Evolutionary conservation across 2,888 invertebrate genomes (phyloP).

Genomic region (Diadegma fenestrale): DNA sequence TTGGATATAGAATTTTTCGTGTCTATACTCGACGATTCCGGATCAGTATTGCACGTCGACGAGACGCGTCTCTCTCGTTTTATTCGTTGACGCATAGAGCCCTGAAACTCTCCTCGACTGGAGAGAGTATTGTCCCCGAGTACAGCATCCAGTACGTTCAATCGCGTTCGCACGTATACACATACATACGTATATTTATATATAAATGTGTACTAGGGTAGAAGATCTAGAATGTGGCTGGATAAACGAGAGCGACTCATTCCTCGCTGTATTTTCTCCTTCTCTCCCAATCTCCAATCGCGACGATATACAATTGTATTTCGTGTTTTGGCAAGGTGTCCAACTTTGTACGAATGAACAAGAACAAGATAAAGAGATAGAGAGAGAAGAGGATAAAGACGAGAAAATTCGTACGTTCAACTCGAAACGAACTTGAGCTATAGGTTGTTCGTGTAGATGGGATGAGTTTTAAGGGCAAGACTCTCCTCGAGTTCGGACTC

Average conservation of each 20-base stretch:
- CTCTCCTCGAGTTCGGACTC: slow-evolving; percentile 21
- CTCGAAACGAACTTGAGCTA: slow-evolving; percentile 70
- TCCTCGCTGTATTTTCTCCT: slow-evolving; percentile 14
- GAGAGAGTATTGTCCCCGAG: slow-evolving; percentile 65
- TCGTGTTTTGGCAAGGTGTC: slow-evolving; percentile 72
- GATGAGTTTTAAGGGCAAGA: slow-evolving; percentile 30
- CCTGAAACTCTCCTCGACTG: slow-evolving; percentile 54
- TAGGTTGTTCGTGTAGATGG: slow-evolving; percentile 63
- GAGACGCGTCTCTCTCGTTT: slow-evolving; percentile 11
- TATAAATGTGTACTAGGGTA: slow-evolving; percentile 10
- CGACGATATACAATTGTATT: slow-evolving; percentile 64
- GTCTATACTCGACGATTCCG: slow-evolving; percentile 5
- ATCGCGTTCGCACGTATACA: not conserved
- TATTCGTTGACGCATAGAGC: slow-evolving; percentile 49
- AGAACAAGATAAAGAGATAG: slow-evolving; percentile 10
- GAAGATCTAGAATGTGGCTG: slow-evolving; percentile 55
- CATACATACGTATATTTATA: slow-evolving; percentile 2
- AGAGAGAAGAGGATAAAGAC: not conserved
- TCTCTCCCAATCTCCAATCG: slow-evolving; percentile 14
- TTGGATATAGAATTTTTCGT: slow-evolving; percentile 9
- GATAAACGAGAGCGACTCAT: slow-evolving; percentile 54
- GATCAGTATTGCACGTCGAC: slow-evolving; percentile 26
- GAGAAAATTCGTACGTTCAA: slow-evolving; percentile 52
- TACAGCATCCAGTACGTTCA: slow-evolving; percentile 35
- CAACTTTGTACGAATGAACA: slow-evolving; percentile 50